phyloP scores from a whole-genome alignment of 2,888 invertebrate species.

The Pristionchus japonicus region DNA sequence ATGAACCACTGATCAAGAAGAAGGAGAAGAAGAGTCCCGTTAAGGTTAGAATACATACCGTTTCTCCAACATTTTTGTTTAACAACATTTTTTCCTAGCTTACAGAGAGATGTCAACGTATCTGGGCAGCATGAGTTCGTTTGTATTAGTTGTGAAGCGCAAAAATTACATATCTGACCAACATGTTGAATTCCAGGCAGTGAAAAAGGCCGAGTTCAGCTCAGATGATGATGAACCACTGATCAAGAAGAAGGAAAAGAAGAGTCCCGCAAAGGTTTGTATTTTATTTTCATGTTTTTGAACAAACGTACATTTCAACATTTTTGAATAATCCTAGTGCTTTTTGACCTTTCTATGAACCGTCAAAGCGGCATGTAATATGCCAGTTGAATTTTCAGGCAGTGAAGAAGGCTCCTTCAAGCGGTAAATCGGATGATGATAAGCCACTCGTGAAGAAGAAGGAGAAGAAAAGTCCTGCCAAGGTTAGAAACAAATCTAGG shows the following conservation, averaged over 20 bases:
- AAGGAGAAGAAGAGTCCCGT: not conserved
- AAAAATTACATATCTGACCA: not conserved
- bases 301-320: too few relatives aligned
- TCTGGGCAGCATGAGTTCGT: not conserved
- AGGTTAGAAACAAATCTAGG: not conserved
- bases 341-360: too few relatives aligned
- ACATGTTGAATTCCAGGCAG: not conserved
- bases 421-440: not conserved
- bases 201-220: not conserved
- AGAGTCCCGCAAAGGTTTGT: not conserved
- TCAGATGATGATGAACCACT: not conserved
- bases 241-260: slow-evolving; percentile 10
- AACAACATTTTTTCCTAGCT: too few relatives aligned
- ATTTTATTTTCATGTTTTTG: not conserved
- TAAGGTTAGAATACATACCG: not conserved
- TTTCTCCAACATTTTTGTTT: too few relatives aligned
- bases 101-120: too few relatives aligned
- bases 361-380: too few relatives aligned
- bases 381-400: not conserved
- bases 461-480: not conserved
- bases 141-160: not conserved
- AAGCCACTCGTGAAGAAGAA: not conserved
- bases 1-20: not conserved
- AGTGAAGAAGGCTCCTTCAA: not conserved
- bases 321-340: too few relatives aligned